Conservation (phyloP, 1,140 invertebrate genomes). For the Ceratina australensis region DNA sequence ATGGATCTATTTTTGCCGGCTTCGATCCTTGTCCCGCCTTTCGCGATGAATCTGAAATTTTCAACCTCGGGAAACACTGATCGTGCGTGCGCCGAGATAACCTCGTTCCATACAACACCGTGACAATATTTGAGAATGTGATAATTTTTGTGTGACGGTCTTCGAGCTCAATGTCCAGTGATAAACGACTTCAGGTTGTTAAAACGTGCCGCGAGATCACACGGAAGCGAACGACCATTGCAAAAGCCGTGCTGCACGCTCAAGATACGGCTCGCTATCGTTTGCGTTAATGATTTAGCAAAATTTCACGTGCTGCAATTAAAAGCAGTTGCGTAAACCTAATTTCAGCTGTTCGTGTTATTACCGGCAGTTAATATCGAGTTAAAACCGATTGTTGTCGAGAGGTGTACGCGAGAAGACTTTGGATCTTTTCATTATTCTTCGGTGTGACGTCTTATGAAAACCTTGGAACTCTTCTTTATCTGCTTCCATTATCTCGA, state of each 20-base stretch:
- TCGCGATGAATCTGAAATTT: constrained; percentile 36
- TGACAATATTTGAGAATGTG: too few species aligned
- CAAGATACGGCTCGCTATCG: constrained; percentile 1
- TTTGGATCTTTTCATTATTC: too few species aligned
- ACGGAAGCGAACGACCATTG: constrained; percentile 14
- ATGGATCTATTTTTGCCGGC: constrained; percentile 52
- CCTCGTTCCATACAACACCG: background rate
- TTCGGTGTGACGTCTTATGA: background rate
- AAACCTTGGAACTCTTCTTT: constrained; percentile 1
- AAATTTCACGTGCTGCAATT: too few species aligned
- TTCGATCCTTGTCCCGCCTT: constrained; percentile 34
- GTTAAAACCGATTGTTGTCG: background rate
- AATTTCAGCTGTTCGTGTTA: too few species aligned
- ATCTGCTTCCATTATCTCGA: constrained; percentile 4
- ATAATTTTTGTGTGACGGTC: too few species aligned
- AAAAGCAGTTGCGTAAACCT: too few species aligned
- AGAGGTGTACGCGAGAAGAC: background rate
- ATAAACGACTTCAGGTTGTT: constrained; percentile 13
- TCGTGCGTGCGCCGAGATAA: background rate
- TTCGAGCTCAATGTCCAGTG: background rate
- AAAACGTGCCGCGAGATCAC: constrained; percentile 18
- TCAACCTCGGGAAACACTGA: background rate
- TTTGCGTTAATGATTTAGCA: constrained; percentile 23
- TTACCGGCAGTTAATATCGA: too few species aligned
- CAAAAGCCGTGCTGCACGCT: constrained; percentile 30